Percentiles rank a stretch among this genome's conserved stretches.
These are phyloP conservation scores for Hybognathus amarus DNA, from an alignment of 2,797 vertebrate genomes.

Conservation along the genomic window DNA sequence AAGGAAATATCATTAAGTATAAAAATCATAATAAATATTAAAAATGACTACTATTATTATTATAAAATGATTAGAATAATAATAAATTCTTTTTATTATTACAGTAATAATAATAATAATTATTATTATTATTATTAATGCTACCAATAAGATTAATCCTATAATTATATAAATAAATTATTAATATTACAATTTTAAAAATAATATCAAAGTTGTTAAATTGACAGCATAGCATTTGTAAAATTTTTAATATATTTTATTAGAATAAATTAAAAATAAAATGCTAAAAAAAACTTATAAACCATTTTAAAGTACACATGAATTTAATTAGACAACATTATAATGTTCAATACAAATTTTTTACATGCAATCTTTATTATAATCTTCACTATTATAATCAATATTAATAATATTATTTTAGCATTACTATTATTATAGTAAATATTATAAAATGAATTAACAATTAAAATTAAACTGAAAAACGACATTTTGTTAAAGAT, in stretches of 20 bases:
- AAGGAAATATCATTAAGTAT: background rate
- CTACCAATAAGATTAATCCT: background rate
- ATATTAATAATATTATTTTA: background rate
- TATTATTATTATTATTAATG: background rate
- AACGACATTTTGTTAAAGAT: no score
- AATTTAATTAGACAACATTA: background rate
- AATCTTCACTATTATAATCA: background rate
- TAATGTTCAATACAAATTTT: background rate
- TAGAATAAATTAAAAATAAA: background rate
- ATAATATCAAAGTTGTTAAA: background rate
- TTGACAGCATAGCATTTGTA: background rate
- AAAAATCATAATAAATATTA: background rate
- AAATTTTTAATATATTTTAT: background rate
- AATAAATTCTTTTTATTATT: background rate
- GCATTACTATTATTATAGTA: background rate
- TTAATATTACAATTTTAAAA: background rate
- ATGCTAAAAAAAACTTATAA: background rate
- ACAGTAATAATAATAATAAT: background rate
- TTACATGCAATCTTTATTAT: background rate
- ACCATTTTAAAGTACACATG: background rate
- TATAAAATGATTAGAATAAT: background rate
- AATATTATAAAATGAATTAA: background rate
- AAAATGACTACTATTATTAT: background rate
- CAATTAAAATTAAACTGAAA: background rate
- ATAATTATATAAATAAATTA: background rate